Evolutionary conservation across 2,888 invertebrate genomes (phyloP), one percentile per base, ranked within the genome.

Genomic region (Sminthurides aquaticus): DNA sequence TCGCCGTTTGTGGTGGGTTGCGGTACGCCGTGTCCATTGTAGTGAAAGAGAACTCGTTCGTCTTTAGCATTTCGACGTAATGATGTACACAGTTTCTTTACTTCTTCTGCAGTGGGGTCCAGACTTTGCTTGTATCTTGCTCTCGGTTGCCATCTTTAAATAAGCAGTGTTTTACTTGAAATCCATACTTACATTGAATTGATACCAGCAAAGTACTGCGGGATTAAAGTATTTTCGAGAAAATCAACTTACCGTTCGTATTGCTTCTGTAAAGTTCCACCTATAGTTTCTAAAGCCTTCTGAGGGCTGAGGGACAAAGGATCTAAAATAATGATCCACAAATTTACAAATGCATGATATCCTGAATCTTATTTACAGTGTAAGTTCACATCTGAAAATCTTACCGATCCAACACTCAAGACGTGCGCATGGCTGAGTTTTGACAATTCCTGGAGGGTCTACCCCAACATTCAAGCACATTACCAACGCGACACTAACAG

Each of bases 11-110:
- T 84, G 11, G 99, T 99, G 34, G 99, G 99, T 79, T 90, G 90
- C 52, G 99, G 99, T 66, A 99, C 99, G 20, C 99, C 99, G 79
- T 99, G 99, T 0, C 99, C 99, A 80, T 99, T 99, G 80, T 99
- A 99, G 80, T 99, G 99, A 81, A 99, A 99, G 62, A 99, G 81
- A 48, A 99, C 96, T 70, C 99, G 84, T 78, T 99, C 99, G 76
- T 98, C 98, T 80, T 98, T 98, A 2, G 99, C 98, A 80, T 95
- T 97, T 73, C 96, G 84, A 15, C 99, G 83, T 71, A 99, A 81
- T 0, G 96, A 95, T 28, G 90, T 89, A 78, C 98, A 98, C 25
- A 98, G 81, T 79, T 98, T 97, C 79, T 97, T 96, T 0, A 99
- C 93, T 81, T 99, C 98, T 49, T 99, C 99, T 1, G 92, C 88